Evolutionary conservation across 2,888 invertebrate genomes (phyloP).

Genomic region (Odontomyia ornata): DNA sequence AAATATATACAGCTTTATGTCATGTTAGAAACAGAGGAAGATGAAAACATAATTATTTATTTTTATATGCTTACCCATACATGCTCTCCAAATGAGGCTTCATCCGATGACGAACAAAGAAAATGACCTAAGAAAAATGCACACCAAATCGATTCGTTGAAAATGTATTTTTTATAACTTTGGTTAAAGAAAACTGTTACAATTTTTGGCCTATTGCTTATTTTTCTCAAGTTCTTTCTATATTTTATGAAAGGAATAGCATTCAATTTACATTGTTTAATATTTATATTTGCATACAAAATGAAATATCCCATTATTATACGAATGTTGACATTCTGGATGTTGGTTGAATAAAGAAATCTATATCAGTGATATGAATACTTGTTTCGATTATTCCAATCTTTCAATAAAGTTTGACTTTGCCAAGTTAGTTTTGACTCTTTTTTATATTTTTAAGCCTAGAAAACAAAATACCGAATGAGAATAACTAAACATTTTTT

Average conservation of each 20-base stretch:
- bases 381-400: not conserved
- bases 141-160: not conserved
- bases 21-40: not conserved
- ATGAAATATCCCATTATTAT: constrained; percentile 28
- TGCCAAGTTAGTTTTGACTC: too few species aligned
- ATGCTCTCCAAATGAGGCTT: not conserved
- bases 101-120: not conserved
- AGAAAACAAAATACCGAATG: too few species aligned
- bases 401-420: not conserved
- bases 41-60: constrained; percentile 32
- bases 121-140: not conserved
- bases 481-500: too few species aligned
- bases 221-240: too few species aligned
- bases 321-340: constrained; percentile 49
- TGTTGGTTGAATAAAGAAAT: constrained; percentile 49
- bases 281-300: not conserved
- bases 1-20: not conserved
- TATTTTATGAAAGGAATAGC: not conserved
- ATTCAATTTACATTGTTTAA: not conserved
- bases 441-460: too few species aligned
- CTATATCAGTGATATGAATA: constrained; percentile 37
- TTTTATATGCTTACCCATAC: constrained; percentile 38
- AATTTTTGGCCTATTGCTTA: too few species aligned
- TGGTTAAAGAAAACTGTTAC: too few species aligned
- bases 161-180: too few species aligned